Percentiles rank a stretch among this genome's conserved stretches.
Conservation (phyloP, 2,888 invertebrate genomes). For the Ectropis crepuscularia region DNA sequence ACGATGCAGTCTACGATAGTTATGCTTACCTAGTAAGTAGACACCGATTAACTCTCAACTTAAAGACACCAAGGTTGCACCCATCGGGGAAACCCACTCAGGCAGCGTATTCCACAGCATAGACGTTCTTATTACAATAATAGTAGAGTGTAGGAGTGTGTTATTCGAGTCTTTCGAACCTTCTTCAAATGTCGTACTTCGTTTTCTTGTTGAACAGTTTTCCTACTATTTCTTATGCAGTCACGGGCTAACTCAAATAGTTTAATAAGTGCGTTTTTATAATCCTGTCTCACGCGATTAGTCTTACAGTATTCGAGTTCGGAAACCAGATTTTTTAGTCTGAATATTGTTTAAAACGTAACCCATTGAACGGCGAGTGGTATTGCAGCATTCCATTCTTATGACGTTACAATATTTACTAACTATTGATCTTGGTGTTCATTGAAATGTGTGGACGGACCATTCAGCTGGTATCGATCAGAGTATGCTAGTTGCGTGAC, state of each 20-base stretch:
- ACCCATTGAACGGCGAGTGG: constrained; percentile 47
- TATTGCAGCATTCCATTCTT: constrained; percentile 52
- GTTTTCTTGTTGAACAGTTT: neutral
- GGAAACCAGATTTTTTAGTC: constrained; percentile 33
- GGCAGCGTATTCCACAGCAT: no score
- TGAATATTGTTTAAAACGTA: constrained; percentile 33
- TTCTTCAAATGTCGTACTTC: no score
- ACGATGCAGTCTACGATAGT: no score
- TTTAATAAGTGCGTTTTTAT: constrained; percentile 7
- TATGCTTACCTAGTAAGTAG: no score
- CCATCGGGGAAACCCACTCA: no score
- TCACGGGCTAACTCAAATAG: constrained; percentile 1
- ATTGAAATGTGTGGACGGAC: constrained; percentile 52
- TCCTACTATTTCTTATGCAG: constrained; percentile 1
- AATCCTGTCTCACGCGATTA: constrained; percentile 25
- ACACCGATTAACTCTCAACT: no score
- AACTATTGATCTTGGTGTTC: constrained; percentile 56
- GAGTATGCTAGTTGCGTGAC: constrained; percentile 49
- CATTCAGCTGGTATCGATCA: constrained; percentile 62
- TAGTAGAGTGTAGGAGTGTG: no score
- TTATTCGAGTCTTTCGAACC: no score
- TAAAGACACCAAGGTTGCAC: no score
- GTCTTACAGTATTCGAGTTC: constrained; percentile 37
- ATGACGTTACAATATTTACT: constrained; percentile 58
- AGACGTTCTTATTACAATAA: no score